These are phyloP conservation scores for Megaleporinus macrocephalus DNA, from an alignment of 2,113 vertebrate species.

Conservation along the genomic window DNA sequence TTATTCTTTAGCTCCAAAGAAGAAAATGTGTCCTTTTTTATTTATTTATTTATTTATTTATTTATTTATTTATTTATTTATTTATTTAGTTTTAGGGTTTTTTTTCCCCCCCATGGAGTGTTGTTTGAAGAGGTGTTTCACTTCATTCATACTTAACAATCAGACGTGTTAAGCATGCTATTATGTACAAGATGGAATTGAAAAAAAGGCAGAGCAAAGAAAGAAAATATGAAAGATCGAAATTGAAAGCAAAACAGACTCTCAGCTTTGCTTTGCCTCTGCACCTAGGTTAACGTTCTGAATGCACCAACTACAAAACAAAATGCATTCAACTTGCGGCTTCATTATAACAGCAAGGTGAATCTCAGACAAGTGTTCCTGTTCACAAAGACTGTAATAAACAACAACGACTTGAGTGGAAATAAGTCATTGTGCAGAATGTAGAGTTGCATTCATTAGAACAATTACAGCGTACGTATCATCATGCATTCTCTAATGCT, in stretches of 20 bases:
- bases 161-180: constrained; percentile 21
- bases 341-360: constrained; percentile 2
- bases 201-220: neutral
- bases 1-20: constrained; percentile 54
- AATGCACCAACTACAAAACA: neutral
- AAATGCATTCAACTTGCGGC: constrained; percentile 14
- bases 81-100: constrained; percentile 8
- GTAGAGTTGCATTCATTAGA: too few relatives aligned
- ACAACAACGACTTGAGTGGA: too few relatives aligned
- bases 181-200: constrained; percentile 24
- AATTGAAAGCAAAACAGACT: neutral
- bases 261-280: constrained; percentile 4
- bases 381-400: too few relatives aligned
- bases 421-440: too few relatives aligned
- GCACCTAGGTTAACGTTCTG: constrained; percentile 16
- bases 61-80: neutral
- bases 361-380: neutral
- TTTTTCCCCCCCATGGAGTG: neutral
- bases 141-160: constrained; percentile 32
- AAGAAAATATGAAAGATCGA: neutral
- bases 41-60: neutral
- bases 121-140: constrained; percentile 24
- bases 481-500: too few relatives aligned
- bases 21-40: constrained; percentile 36
- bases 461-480: too few relatives aligned